phyloP scores from a whole-genome alignment of 2,113 vertebrate genomes.

The Vireo altiloquus region DNA sequence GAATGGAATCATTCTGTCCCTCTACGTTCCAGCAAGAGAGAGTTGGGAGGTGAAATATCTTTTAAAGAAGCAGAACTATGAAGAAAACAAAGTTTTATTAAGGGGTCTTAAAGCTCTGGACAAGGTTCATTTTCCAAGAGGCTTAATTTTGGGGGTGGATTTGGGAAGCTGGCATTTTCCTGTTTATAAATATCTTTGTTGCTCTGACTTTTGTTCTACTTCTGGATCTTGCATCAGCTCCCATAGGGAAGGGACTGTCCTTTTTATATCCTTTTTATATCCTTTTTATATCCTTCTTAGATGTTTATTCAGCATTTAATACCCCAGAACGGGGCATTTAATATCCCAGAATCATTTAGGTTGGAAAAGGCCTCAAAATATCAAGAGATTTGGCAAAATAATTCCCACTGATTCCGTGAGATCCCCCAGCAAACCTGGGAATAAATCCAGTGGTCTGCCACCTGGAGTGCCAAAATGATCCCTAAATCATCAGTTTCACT shows the following conservation, averaged over 20 bases:
- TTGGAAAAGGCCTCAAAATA: not conserved
- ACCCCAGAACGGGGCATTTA: not conserved
- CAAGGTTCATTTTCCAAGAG: not conserved
- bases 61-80: not conserved
- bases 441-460: not conserved
- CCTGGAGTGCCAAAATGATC: not conserved
- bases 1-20: not conserved
- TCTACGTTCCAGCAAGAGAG: not conserved
- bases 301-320: slow-evolving; percentile 13
- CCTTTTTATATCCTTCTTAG: not conserved
- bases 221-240: not conserved
- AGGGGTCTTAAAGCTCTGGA: not conserved
- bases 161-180: not conserved
- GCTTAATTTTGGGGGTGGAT: not conserved
- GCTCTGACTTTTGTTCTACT: slow-evolving; percentile 14
- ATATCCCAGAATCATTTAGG: not conserved
- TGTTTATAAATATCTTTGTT: slow-evolving; percentile 3
- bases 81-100: not conserved
- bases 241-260: not conserved
- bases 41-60: not conserved
- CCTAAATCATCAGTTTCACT: not conserved
- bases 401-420: not conserved
- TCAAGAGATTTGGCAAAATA: not conserved
- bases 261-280: not conserved
- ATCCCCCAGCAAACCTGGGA: not conserved